Evolutionary conservation across 2,113 vertebrate genomes (phyloP), one percentile per base, ranked within the genome.

Genomic region (Jacana jacana): DNA sequence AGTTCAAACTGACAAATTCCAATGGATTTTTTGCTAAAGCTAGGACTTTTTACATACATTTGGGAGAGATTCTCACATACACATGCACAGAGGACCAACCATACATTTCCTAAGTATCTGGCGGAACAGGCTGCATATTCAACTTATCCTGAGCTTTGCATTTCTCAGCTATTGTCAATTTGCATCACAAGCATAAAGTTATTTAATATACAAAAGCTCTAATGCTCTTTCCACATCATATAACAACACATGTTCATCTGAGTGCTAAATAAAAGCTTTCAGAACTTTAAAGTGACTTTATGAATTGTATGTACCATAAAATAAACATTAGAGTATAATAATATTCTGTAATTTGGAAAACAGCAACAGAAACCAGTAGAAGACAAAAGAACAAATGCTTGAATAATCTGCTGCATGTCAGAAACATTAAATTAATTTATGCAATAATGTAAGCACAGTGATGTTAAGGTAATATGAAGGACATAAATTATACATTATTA

Each of bases 401-500:
- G 95, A 98, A 97, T 97, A 97, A 97, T 98, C 97, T 96, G 94
- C 97, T 98, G 96, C 95, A 88, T 97, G 97, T 97, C 97, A 97
- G 97, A 97, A 97, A 96, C 97, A 98, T 98, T 98, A 98, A 98
- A 97, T 97, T 98, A 98, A 98, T 98, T 98, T 98, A 98, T 97
- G 96, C 98, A 98, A 98, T 98, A 98, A 98, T 96, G 97, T 98
- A 98, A 98, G 97, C 97, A 97, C 94, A 97, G 95, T 96, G 98
- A 98, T 97, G 96, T 97, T 98, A 98, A 98, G 97, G 96, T 98
- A 98, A 97, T 98, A 97, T 90, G 97, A 97, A 97, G 97, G 95
- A 97, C 97, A 98, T 98, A 98, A 98, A 98, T 98, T 98, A 98
- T 97, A 98, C 98, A 98, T 98, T 98, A 97, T 97, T 98, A 97